Percentiles rank a stretch among this genome's conserved stretches.
Conservation (phyloP, 1,140 invertebrate genomes). For the Muscidifurax raptorellus region DNA sequence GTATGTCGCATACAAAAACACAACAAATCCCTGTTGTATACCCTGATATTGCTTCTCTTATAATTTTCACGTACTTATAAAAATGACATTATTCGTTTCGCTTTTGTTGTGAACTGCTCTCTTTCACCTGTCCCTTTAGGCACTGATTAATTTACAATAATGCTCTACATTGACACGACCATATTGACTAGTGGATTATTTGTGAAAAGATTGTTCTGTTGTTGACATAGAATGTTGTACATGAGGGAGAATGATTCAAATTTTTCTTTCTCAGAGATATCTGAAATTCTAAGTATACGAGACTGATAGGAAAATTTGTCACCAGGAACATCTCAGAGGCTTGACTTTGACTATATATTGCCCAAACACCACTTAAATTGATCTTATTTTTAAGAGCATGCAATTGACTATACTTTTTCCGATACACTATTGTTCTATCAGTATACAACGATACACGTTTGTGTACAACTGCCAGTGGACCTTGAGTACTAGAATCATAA, state of each 20-base stretch:
- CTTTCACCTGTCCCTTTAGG: slow-evolving; percentile 14
- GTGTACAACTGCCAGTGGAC: slow-evolving; percentile 55
- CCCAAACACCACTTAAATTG: slow-evolving; percentile 69
- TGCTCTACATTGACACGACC: slow-evolving; percentile 22
- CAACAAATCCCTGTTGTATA: slow-evolving; percentile 76
- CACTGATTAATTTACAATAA: slow-evolving; percentile 11
- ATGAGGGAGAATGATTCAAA: slow-evolving; percentile 20
- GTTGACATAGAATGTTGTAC: background rate
- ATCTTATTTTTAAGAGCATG: slow-evolving; percentile 72
- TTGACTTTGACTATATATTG: slow-evolving; percentile 51
- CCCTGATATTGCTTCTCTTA: slow-evolving; percentile 65
- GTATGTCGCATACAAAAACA: slow-evolving; percentile 75
- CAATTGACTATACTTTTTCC: slow-evolving; percentile 60
- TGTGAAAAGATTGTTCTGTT: slow-evolving; percentile 16
- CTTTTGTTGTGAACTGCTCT: slow-evolving; percentile 49
- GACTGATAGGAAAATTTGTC: slow-evolving; percentile 30
- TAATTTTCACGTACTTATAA: slow-evolving; percentile 52
- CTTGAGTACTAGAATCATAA: slow-evolving; percentile 55
- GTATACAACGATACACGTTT: slow-evolving; percentile 49
- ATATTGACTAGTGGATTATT: slow-evolving; percentile 9
- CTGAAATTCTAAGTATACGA: no score
- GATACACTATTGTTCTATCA: slow-evolving; percentile 42
- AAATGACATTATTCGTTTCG: slow-evolving; percentile 51
- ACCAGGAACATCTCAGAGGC: background rate
- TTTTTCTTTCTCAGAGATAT: background rate